Evolutionary conservation across 2,888 invertebrate genomes (phyloP), one percentile per base, ranked within the genome.

Genomic region (Phytoseiulus persimilis): DNA sequence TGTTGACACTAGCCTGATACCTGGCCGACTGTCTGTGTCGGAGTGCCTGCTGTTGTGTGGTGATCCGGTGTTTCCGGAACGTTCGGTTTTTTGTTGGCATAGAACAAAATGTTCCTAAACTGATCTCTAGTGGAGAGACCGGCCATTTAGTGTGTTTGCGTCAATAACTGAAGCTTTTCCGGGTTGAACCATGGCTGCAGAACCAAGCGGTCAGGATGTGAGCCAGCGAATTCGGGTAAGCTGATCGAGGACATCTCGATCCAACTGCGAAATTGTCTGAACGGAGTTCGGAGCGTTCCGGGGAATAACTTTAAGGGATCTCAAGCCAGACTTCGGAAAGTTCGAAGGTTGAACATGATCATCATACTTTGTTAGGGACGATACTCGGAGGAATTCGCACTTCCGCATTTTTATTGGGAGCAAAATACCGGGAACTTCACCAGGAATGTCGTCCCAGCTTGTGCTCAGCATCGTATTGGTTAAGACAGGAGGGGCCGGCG

Each of bases 151-250:
- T 23, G 65, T 28, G 65, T 65, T 65, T 28, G 14, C 23, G 18
- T 14, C 5, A 18, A 65, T 6, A 11, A 6, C 39, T 6, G 65
- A 65, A 65, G 14, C 5, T 18, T 65, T 65, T 18, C 11, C 65
- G 1, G 11, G 23, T 65, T 3, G 5, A 18, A 87, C 33, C 32
- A 87, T 87, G 87, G 45, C 87, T 23, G 87, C 87, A 28, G 87
- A 87, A 33, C 87, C 87, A 28, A 87, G 87, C 87, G 87, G 87
- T n/a, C 87, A 87, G 33, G 87, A 87, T 32, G 87, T 87, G 32
- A 87, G 87, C 45, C 87, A 87, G 45, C 18, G 87, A n/a, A 87
- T 87, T 14, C 87, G 87, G 31, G 87, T 87, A 5, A 33, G 87
- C 18, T 32, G 32, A 87, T 39, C 33, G 45, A 84, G 32, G 6